phyloP scores from a whole-genome alignment of 2,888 invertebrate species.

The Papilio demoleus region DNA sequence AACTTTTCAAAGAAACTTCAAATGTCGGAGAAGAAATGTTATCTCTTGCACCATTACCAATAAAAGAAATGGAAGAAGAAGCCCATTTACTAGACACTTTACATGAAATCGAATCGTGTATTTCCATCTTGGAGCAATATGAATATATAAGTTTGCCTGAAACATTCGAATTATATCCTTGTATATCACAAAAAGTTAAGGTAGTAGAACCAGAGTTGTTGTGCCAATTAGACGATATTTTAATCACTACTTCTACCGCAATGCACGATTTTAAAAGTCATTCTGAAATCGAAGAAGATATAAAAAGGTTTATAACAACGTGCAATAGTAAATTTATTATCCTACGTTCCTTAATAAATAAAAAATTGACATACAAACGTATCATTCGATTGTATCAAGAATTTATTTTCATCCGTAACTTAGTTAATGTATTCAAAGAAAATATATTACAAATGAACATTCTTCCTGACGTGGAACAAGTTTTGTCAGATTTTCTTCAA shows the following conservation, averaged over 20 bases:
- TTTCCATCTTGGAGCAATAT: conserved; percentile 69
- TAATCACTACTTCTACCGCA: conserved; percentile 61
- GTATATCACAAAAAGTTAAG: conserved; percentile 56
- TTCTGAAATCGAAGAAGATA: conserved; percentile 50
- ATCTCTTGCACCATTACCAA: conserved; percentile 57
- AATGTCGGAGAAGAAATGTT: conserved; percentile 67
- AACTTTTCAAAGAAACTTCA: conserved; percentile 63
- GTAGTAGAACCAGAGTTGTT: conserved; percentile 65
- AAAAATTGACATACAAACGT: conserved; percentile 64
- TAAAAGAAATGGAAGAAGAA: conserved; percentile 58
- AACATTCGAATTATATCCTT: conserved; percentile 60
- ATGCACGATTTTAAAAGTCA: conserved; percentile 49
- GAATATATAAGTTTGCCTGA: conserved; percentile 68
- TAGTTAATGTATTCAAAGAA: conserved; percentile 59
- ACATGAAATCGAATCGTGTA: conserved; percentile 66
- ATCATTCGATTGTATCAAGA: conserved; percentile 70
- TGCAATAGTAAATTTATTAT: conserved; percentile 68
- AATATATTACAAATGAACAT: conserved; percentile 53
- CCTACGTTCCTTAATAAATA: conserved; percentile 60
- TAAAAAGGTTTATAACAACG: conserved; percentile 66
- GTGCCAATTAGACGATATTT: conserved; percentile 60
- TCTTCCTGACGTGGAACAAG: conserved; percentile 56
- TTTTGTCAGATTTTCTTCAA: conserved; percentile 57
- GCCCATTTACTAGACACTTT: conserved; percentile 66
- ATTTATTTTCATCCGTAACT: conserved; percentile 58